Base-by-base conservation (phyloP, 2,888 invertebrate genomes). In the Serrognathus titanus region DNA sequence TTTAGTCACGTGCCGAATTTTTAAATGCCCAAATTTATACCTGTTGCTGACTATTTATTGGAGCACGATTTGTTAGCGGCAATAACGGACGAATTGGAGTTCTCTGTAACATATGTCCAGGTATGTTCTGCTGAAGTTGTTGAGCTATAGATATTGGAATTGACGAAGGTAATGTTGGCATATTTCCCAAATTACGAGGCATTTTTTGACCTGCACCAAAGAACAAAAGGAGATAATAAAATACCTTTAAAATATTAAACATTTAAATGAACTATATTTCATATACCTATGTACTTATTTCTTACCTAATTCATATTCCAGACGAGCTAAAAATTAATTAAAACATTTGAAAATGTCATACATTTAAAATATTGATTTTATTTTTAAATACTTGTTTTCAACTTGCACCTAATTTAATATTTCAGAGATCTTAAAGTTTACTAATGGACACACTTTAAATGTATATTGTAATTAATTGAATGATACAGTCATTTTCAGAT, bases 161-260 rank as follows among this genome's bases (percentile, higher is more conserved):
- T 45, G 55, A 48, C 35, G 61, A 47, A 37, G 52, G 16, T 8
- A 53, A 37, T 41, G 40, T 37, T 9, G 54, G 48, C 49, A 54
- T 54, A 43, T 54, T 54, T 12, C 60, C 50, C 67, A 68, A 62
- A 53, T 55, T 63, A 31, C 71, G 71, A n/a, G 72, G 72, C 65
- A 74, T 63, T 60, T 69, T 73, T 47, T 73, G 71, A 10, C 67
- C 65, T 52, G 67, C 54, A 63, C 5, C 4, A 9, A 39, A 39
- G 38, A 38, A 38, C 38, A 39, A 39, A 6, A 39, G 10, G 5
- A 39, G 39, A 39, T 1, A 9, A 39, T 39, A 10, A 39, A 39
- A 6, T 1, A 5, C 1, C 39, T 39, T n/a, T 1, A n/a, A 11
- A 39, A 39, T 39, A 39, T 6, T 5, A 4, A 39, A 11, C 10